Evolutionary conservation across 2,797 vertebrate species (phyloP), one percentile per base, ranked within the genome.

Genomic region (Denticeps clupeoides): DNA sequence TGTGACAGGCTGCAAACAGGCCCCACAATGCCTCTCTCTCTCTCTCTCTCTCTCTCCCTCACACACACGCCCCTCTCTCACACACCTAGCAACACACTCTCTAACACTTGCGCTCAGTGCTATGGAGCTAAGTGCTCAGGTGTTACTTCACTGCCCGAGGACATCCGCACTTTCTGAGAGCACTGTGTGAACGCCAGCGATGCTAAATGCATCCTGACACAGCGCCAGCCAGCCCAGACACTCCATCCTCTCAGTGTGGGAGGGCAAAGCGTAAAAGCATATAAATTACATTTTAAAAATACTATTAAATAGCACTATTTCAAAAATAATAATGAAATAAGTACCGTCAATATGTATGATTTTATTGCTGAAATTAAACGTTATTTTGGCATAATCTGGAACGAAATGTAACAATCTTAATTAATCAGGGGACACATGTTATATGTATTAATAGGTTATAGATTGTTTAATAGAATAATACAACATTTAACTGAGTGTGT

Each of bases 41-140:
- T 4, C 4, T 23, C 22, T 23, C 22, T 23, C 22, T 23, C 2
- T 5, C 3, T 23, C 22, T 23, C 29, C 32, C 29, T 32, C 29
- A 32, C n/a, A 32, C 29, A 32, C n/a, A 12, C n/a, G 13, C 31
- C 11, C 4, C 28, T n/a, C 28, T 31, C 28, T 31, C 28, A 31
- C 10, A 31, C 28, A 31, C 5, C 15, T 2, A 15, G 11, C 28
- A 31, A 31, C 28, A 31, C 28, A 31, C 28, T 4, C 10, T 13
- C 12, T 33, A 33, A 33, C 31, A 33, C 12, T 33, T 49, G 16
- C 48, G n/a, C 41, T 32, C 48, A 46, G 11, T 71, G 75, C 59
- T 67, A 81, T 71, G 37, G 72, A 81, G 69, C 74, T 78, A 81
- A 80, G 69, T 73, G 74, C 58, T 64, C 66, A 67, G 67, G 71